Percentiles rank a stretch among this genome's conserved stretches.
phyloP scores from a whole-genome alignment of 1,140 invertebrate genomes.

The Heterodera schachtii region DNA sequence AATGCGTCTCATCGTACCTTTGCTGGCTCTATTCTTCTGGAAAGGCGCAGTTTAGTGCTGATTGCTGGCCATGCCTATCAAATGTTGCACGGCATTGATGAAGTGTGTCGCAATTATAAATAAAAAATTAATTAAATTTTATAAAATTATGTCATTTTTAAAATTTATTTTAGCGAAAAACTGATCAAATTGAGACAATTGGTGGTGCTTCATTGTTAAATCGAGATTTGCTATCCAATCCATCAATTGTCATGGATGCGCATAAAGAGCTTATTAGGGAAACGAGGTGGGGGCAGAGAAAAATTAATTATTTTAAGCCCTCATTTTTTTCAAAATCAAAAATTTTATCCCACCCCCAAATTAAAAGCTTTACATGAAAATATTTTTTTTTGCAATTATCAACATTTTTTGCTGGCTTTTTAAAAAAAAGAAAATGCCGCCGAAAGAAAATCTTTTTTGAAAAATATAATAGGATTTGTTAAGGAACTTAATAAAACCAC shows the following conservation, averaged over 20 bases:
- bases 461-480: too few relatives aligned
- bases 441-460: too few relatives aligned
- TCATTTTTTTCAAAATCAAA: too few relatives aligned
- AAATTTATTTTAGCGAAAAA: not conserved
- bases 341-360: too few relatives aligned
- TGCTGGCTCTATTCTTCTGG: conserved; percentile 75
- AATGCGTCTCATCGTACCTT: conserved; percentile 57
- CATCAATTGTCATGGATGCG: not conserved
- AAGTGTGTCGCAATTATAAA: conserved; percentile 69
- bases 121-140: conserved; percentile 13
- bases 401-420: too few relatives aligned
- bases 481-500: too few relatives aligned
- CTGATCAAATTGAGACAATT: not conserved
- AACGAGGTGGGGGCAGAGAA: not conserved
- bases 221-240: not conserved
- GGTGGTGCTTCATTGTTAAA: conserved; percentile 1
- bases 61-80: conserved; percentile 82
- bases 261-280: not conserved
- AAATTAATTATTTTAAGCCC: not conserved
- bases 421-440: too few relatives aligned
- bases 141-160: conserved; percentile 66
- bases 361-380: too few relatives aligned
- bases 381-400: too few relatives aligned
- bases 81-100: conserved; percentile 86
- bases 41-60: conserved; percentile 84